These are phyloP conservation scores for Psococerastis gibbosa DNA, from an alignment of 2,888 invertebrate species.

Conservation along the genomic window DNA sequence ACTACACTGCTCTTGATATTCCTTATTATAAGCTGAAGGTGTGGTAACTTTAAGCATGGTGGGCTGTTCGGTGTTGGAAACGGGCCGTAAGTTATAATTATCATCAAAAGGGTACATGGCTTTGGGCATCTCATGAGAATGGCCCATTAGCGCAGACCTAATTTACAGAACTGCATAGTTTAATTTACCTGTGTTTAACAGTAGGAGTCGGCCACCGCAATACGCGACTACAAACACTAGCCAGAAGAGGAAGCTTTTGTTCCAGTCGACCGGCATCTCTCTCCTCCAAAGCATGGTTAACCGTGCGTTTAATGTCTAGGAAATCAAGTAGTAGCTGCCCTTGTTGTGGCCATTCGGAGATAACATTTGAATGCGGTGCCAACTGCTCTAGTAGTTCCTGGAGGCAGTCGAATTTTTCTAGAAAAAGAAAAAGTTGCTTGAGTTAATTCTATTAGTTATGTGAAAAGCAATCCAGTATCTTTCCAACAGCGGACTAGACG, in stretches of 20 bases:
- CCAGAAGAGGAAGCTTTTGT: slow-evolving; percentile 30
- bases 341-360: slow-evolving; percentile 52
- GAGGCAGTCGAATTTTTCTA: slow-evolving; percentile 48
- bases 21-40: too few species aligned
- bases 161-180: too few species aligned
- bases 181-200: slow-evolving; percentile 30
- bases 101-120: too few species aligned
- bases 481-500: too few species aligned
- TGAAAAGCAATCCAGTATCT: too few species aligned
- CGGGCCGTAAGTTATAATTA: too few species aligned
- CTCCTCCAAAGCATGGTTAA: slow-evolving; percentile 29
- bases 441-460: too few species aligned
- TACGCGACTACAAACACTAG: slow-evolving; percentile 31
- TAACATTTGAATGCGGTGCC: slow-evolving; percentile 31
- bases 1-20: too few species aligned
- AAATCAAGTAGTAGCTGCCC: slow-evolving; percentile 56
- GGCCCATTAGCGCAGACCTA: too few species aligned
- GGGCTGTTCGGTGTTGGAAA: too few species aligned
- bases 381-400: slow-evolving; percentile 38
- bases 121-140: too few species aligned
- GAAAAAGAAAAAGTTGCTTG: slow-evolving; percentile 16
- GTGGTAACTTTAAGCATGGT: too few species aligned
- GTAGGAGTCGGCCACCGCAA: slow-evolving; percentile 29
- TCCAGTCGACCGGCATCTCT: slow-evolving; percentile 25
- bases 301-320: slow-evolving; percentile 36